phyloP scores from a whole-genome alignment of 2,113 vertebrate genomes.

The Neopipo cinnamomea region DNA sequence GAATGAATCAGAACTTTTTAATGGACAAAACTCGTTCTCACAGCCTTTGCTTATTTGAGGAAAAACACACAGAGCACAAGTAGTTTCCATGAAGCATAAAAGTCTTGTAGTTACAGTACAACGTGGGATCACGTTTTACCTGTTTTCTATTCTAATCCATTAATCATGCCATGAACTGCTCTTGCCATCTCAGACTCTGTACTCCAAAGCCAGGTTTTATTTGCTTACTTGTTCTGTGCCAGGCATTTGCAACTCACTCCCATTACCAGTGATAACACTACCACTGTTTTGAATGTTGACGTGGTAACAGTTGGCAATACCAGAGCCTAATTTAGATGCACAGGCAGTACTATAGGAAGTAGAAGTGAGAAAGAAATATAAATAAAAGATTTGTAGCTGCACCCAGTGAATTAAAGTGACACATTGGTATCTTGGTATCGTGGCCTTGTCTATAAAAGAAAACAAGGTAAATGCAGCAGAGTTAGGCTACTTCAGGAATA shows the following conservation, averaged over 20 bases:
- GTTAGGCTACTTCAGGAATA: not conserved
- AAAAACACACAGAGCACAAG: fast-evolving
- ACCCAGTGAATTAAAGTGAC: not conserved
- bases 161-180: not conserved
- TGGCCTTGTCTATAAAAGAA: not conserved
- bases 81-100: not conserved
- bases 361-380: not conserved
- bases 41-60: not conserved
- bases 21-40: not conserved
- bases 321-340: not conserved
- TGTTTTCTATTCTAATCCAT: not conserved
- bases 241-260: not conserved
- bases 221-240: not conserved
- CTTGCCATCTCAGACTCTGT: not conserved
- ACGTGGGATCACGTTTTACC: not conserved
- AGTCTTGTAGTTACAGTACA: not conserved
- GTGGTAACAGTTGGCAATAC: not conserved
- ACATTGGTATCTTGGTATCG: fast-evolving
- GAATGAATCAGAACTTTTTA: not conserved
- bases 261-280: not conserved
- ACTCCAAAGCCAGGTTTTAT: not conserved
- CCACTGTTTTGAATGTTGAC: not conserved
- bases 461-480: not conserved
- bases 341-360: not conserved
- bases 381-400: not conserved